Evolutionary conservation across 2,888 invertebrate genomes (phyloP).

Genomic region (Didymodactylos carnosus): DNA sequence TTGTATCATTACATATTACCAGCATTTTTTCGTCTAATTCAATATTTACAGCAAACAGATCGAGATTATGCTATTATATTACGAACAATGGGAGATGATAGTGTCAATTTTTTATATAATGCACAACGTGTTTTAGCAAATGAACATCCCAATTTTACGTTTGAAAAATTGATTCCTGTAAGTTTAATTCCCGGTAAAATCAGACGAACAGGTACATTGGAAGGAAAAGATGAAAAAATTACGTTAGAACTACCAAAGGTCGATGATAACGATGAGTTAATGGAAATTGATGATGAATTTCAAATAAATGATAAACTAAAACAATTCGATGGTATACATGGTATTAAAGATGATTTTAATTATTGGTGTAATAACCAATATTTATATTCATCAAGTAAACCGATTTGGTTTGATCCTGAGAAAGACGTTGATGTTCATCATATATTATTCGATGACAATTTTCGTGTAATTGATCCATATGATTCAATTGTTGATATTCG

Average conservation of each 20-base stretch:
- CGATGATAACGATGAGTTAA: neutral
- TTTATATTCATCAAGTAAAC: constrained; percentile 25
- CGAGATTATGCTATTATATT: constrained; percentile 28
- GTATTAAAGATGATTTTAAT: constrained; percentile 27
- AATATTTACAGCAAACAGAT: constrained; percentile 20
- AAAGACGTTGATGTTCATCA: constrained; percentile 22
- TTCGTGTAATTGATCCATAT: constrained; percentile 23
- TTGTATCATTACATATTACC: constrained; percentile 31
- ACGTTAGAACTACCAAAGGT: neutral
- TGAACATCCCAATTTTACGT: constrained; percentile 24
- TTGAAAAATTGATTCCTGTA: constrained; percentile 19
- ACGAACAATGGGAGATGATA: constrained; percentile 30
- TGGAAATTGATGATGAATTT: constrained; percentile 16
- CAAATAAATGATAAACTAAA: constrained; percentile 25
- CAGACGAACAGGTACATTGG: constrained; percentile 11
- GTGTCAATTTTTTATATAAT: constrained; percentile 24
- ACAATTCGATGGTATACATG: constrained; percentile 22
- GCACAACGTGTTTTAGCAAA: constrained; percentile 21
- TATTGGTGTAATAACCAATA: constrained; percentile 27
- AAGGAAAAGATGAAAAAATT: neutral
- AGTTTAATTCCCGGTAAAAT: constrained; percentile 21
- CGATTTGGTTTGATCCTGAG: constrained; percentile 26
- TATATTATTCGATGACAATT: constrained; percentile 33
- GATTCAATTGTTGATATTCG: constrained; percentile 31
- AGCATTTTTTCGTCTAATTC: constrained; percentile 25